Base-by-base conservation (phyloP, 92 coral and sea anemone genomes). In the Paramuricea clavata region DNA sequence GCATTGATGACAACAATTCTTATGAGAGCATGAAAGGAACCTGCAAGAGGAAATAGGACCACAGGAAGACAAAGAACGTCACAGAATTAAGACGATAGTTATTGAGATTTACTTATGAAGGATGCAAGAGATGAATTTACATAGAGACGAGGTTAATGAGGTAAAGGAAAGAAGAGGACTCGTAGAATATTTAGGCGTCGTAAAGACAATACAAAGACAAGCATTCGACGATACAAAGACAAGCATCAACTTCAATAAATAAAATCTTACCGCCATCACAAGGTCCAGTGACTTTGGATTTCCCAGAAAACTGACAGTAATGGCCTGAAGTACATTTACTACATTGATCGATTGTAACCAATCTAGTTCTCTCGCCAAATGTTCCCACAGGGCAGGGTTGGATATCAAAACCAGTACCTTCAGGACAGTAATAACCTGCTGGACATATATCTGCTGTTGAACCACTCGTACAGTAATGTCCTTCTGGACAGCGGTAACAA, bases 381-480 rank as follows among this genome's bases (percentile, higher is more conserved):
- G 94, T 97, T 11, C 99, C 99, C 32, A 93, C 93, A 47, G 99
- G 99, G 80, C 99, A 97, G 2, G 99, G 99, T 52, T 79, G 85
- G 49, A 83, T 87, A 69, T 97, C 95, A 74, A 87, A 97, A 12
- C 99, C 99, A 74, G 98, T 93, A 11, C 93, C 94, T 12, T 54
- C 76, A 11, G 94, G 98, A 81, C 99, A 97, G 93, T 91, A 94
- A 87, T 68, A 94, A 21, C 99, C 99, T n/a, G 94, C 91, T 43
- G 99, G 99, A 87, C 99, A 97, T 57, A 94, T 95, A 83, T 97
- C 99, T 54, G 99, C 97, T 36, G 87, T 67, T 72, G 92, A 69
- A 21, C 91, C 97, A 30, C 82, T 60, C 61, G 94, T 97, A 59
- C 99, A 97, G 74, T 92, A 95, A 82, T 89, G 90, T 19, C 99